Conservation (phyloP, 2,113 vertebrate species). For the Callopanchax toddi region DNA sequence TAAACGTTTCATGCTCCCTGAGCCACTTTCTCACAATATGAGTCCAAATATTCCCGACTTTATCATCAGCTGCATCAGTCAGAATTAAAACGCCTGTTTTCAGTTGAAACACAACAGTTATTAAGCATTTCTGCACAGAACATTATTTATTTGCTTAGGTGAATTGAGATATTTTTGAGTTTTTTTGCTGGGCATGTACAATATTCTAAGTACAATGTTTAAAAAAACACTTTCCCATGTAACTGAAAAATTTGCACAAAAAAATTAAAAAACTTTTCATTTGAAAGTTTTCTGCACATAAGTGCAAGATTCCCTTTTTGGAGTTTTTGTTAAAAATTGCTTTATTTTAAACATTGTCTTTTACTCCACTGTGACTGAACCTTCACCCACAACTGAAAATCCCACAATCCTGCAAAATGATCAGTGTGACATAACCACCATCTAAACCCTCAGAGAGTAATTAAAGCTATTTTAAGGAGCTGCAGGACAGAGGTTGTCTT, state of each 20-base stretch:
- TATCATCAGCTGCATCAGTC: no score
- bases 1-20: no score
- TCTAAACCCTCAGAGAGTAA: constrained; percentile 4
- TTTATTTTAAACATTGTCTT: constrained; percentile 9
- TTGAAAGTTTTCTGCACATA: constrained; percentile 9
- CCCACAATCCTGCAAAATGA: not conserved
- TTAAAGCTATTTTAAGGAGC: constrained; percentile 20
- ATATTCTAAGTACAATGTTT: not conserved
- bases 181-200: not conserved
- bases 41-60: no score
- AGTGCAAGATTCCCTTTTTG: constrained; percentile 26
- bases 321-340: constrained; percentile 6
- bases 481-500: not conserved
- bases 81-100: no score
- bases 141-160: not conserved
- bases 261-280: not conserved
- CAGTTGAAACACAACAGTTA: no score
- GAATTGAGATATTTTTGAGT: not conserved
- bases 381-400: not conserved
- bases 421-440: not conserved
- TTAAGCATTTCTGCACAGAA: not conserved
- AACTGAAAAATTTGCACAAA: not conserved
- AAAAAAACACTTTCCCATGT: not conserved
- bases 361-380: not conserved
- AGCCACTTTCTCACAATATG: no score